Conservation (phyloP, 2,113 vertebrate species). For the Alaudala cheleensis region DNA sequence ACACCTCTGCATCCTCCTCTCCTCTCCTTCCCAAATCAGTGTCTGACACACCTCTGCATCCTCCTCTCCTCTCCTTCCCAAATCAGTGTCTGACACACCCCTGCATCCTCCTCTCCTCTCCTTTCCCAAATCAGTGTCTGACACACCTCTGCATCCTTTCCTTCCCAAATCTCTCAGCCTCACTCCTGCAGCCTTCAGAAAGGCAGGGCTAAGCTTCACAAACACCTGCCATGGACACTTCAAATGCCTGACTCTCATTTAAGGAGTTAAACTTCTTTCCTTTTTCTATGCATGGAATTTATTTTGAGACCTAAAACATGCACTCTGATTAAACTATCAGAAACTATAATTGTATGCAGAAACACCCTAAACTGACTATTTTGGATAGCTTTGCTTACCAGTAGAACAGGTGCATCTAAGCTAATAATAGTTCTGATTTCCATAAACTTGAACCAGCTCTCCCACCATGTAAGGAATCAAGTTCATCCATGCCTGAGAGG, state of each 20-base stretch:
- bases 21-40: not conserved
- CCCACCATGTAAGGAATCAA: not conserved
- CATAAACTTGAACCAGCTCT: not conserved
- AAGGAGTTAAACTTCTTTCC: not conserved
- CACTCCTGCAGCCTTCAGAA: not conserved
- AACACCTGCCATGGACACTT: not conserved
- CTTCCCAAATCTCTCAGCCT: not conserved
- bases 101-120: not conserved
- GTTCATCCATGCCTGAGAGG: not conserved
- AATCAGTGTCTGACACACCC: not conserved
- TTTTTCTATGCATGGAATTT: not conserved
- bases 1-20: not conserved
- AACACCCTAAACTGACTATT: not conserved
- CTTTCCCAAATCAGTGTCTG: not conserved
- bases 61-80: not conserved
- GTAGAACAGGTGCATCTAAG: slow-evolving; percentile 20
- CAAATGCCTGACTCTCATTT: not conserved
- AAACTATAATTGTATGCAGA: not conserved
- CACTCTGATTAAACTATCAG: not conserved
- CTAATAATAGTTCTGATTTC: not conserved
- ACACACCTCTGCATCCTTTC: not conserved
- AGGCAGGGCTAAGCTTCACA: not conserved
- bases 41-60: not conserved
- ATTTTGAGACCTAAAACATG: not conserved
- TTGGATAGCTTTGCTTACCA: not conserved